Evolutionary conservation across 1,140 invertebrate species (phyloP).

Genomic region (Trinorchestia longiramus): DNA sequence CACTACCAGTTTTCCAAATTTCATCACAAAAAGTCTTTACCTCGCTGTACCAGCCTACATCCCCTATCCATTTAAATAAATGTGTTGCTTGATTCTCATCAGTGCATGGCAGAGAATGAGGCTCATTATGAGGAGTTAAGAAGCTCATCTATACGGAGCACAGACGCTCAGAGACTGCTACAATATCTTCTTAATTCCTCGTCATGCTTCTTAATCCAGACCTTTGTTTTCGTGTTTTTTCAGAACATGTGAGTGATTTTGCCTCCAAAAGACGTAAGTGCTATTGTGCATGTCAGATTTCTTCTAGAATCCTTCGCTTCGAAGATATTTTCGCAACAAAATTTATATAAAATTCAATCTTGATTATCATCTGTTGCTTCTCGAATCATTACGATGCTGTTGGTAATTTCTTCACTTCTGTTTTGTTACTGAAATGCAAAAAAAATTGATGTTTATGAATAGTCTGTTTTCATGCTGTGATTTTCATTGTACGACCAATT

Average conservation of each 20-base stretch:
- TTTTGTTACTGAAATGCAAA: no score
- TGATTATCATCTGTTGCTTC: no score
- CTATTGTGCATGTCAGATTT: no score
- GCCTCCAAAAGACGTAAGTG: neutral
- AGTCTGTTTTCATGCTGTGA: no score
- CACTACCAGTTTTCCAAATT: neutral
- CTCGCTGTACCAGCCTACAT: neutral
- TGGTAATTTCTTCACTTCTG: no score
- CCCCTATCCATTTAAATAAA: neutral
- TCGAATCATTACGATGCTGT: no score
- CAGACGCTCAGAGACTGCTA: neutral
- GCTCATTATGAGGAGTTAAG: neutral
- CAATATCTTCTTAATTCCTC: neutral
- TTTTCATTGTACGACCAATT: no score
- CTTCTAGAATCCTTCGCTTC: no score
- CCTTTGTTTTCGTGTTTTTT: neutral
- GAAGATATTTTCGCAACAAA: no score
- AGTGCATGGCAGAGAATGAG: neutral
- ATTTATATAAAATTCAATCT: no score
- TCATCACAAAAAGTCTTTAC: neutral
- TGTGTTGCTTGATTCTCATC: neutral
- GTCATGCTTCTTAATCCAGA: neutral
- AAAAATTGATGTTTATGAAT: no score
- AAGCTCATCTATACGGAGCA: neutral
- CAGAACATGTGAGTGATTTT: neutral